phyloP scores from a whole-genome alignment of 2,888 invertebrate genomes.

The Schizaphis graminum region DNA sequence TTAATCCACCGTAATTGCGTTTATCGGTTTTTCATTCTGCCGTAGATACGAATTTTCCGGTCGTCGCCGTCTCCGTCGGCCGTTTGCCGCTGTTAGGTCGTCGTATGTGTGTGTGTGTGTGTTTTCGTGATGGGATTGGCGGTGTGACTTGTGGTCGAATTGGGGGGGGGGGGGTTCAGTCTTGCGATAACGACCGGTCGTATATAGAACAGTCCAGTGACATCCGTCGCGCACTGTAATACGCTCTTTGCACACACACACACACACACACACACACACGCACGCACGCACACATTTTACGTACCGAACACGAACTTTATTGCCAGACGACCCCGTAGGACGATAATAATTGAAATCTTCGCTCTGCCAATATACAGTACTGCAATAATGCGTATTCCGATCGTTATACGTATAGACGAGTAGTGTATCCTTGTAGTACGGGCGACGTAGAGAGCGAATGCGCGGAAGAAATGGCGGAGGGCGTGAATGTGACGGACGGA shows the following conservation, averaged over 20 bases:
- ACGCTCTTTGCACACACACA: neutral
- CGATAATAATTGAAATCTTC: neutral
- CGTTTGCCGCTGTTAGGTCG: neutral
- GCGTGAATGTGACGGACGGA: neutral
- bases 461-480: too few relatives aligned
- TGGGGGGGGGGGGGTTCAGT: neutral
- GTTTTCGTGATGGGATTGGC: neutral
- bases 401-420: neutral
- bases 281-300: neutral
- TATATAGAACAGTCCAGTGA: neutral
- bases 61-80: neutral
- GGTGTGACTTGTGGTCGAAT: too few relatives aligned
- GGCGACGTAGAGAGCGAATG: neutral
- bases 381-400: neutral
- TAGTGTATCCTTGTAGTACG: neutral
- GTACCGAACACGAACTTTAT: neutral
- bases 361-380: neutral
- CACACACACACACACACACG: neutral
- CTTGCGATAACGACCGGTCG: neutral
- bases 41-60: slow-evolving; percentile 14
- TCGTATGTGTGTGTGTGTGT: neutral
- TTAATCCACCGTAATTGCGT: slow-evolving; percentile 54
- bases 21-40: slow-evolving; percentile 48
- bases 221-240: neutral
- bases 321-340: neutral